Percentiles rank a stretch among this genome's conserved stretches.
phyloP scores from a whole-genome alignment of 35 echinoderm and acorn worm species.

The Strongylocentrotus purpuratus region DNA sequence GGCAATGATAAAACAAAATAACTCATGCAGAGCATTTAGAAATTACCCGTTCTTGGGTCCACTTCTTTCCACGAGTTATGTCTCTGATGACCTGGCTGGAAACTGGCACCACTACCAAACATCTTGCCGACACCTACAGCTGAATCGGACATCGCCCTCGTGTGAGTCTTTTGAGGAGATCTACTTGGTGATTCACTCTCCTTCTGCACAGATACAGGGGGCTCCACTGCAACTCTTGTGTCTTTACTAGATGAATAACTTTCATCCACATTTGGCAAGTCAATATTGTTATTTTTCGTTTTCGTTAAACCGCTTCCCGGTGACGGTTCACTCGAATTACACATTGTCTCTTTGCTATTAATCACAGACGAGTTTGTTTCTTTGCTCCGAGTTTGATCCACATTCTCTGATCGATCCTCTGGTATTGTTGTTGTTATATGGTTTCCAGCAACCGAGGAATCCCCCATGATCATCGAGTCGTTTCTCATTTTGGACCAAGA shows the following conservation, averaged over 20 bases:
- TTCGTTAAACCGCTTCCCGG: not conserved
- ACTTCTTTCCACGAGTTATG: conserved; percentile 86
- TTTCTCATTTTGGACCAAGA: conserved; percentile 74
- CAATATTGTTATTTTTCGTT: conserved; percentile 22
- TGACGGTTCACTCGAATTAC: not conserved
- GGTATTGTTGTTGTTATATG: conserved; percentile 49
- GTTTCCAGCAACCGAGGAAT: not conserved
- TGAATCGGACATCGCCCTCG: conserved; percentile 75
- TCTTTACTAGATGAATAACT: not conserved
- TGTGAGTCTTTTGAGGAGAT: conserved; percentile 72
- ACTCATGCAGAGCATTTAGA: not conserved
- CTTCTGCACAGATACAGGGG: not conserved
- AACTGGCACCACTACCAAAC: conserved; percentile 31
- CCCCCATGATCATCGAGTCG: conserved; percentile 17
- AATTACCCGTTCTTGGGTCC: conserved; percentile 82
- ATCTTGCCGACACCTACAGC: conserved; percentile 44
- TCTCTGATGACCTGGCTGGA: conserved; percentile 55
- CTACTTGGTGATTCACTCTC: not conserved
- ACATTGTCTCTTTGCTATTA: not conserved
- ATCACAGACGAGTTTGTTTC: not conserved
- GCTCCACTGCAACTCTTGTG: not conserved
- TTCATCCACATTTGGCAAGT: conserved; percentile 1
- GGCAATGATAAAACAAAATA: not conserved
- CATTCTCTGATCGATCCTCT: conserved; percentile 24
- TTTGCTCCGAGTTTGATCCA: not conserved